A percentile compares a stretch with the other conserved stretches of the same genome.
These are phyloP conservation scores for Salticus scenicus DNA, from an alignment of 2,888 invertebrate genomes.

Conservation along the genomic window DNA sequence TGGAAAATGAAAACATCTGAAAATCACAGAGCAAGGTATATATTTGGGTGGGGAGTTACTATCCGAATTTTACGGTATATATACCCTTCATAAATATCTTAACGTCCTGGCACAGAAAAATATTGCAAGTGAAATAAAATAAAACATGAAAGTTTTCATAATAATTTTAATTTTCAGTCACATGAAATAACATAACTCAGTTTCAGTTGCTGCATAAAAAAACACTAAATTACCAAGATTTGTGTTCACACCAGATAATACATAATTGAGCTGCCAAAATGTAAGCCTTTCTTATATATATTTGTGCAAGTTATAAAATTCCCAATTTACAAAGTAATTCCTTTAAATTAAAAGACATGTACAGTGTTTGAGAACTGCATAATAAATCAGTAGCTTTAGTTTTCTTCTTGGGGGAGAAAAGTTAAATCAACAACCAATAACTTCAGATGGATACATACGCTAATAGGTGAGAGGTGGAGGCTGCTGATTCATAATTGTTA, in stretches of 20 bases:
- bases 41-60: too few species aligned
- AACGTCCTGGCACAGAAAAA: too few species aligned
- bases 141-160: background rate
- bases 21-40: too few species aligned
- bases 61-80: too few species aligned
- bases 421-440: background rate
- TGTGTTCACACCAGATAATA: slow-evolving; percentile 28
- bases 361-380: background rate
- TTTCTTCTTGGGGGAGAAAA: background rate
- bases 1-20: too few species aligned
- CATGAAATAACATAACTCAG: slow-evolving; percentile 17
- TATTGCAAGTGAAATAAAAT: background rate
- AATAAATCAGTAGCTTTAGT: background rate
- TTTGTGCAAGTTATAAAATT: slow-evolving; percentile 22
- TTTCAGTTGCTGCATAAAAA: slow-evolving; percentile 19
- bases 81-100: too few species aligned
- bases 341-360: background rate
- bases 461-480: background rate
- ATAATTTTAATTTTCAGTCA: slow-evolving; percentile 19
- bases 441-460: background rate
- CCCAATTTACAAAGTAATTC: slow-evolving; percentile 15
- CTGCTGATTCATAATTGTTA: slow-evolving; percentile 10
- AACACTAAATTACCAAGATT: slow-evolving; percentile 15
- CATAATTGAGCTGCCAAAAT: slow-evolving; percentile 42
- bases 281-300: slow-evolving; percentile 21